Evolutionary conservation across 2,888 invertebrate species (phyloP).

Genomic region (Melanophora roralis): DNA sequence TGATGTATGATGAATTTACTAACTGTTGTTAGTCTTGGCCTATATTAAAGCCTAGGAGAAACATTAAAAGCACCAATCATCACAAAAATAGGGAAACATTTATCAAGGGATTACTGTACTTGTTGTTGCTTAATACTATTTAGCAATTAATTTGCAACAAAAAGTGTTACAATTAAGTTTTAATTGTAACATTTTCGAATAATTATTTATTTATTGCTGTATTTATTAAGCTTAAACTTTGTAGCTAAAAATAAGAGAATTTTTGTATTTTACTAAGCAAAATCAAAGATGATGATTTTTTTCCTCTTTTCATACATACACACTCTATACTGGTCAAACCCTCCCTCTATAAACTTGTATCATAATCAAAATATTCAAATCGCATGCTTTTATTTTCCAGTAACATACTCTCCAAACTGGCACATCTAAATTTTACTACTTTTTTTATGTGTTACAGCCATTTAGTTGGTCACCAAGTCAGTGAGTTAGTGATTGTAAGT

Average conservation of each 20-base stretch:
- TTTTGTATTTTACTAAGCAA: neutral
- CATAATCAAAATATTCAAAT: neutral
- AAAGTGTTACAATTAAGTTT: neutral
- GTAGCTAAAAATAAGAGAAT: neutral
- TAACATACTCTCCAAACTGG: slow-evolving; percentile 1
- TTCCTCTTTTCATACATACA: neutral
- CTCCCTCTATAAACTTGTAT: neutral
- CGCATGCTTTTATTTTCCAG: neutral
- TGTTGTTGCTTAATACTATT: too few relatives aligned
- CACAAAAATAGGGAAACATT: too few relatives aligned
- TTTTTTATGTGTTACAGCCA: neutral
- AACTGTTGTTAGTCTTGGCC: too few relatives aligned
- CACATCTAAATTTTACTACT: neutral
- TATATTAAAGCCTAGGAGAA: too few relatives aligned
- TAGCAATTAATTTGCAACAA: too few relatives aligned
- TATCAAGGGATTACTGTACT: too few relatives aligned
- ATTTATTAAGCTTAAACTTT: neutral
- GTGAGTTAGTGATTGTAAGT: slow-evolving; percentile 18
- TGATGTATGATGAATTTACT: too few relatives aligned
- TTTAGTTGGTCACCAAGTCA: slow-evolving; percentile 34
- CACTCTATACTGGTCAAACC: neutral
- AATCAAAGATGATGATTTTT: neutral
- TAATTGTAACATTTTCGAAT: neutral
- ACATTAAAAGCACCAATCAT: too few relatives aligned
- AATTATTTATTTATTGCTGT: neutral